These are phyloP conservation scores for Epizoanthus illoricatus DNA, from an alignment of 92 coral and sea anemone species.

Conservation along the genomic window DNA sequence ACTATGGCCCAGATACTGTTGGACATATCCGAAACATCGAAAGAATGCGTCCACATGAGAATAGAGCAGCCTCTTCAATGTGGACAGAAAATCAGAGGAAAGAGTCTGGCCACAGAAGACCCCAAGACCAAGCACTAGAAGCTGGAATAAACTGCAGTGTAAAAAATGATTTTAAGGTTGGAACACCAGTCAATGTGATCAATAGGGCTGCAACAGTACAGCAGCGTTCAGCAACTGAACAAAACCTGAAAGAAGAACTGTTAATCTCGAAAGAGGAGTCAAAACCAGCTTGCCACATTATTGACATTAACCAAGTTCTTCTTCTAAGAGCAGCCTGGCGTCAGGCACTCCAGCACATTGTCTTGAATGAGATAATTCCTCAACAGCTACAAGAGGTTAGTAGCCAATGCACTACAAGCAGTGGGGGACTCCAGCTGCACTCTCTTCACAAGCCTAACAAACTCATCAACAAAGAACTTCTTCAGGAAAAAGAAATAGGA, in stretches of 20 bases:
- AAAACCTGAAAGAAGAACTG: background rate
- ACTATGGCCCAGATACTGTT: conserved; percentile 17
- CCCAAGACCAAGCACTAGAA: conserved; percentile 35
- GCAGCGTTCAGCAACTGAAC: background rate
- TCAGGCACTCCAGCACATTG: no score
- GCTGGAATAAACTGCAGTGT: conserved; percentile 14
- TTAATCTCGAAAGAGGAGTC: background rate
- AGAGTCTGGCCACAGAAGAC: background rate
- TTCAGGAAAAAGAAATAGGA: conserved; percentile 29
- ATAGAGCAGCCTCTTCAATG: background rate
- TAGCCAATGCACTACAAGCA: no score
- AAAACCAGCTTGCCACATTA: no score
- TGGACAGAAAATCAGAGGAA: no score
- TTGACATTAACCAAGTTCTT: no score
- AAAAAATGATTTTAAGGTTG: conserved; percentile 25
- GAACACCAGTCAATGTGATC: conserved; percentile 19
- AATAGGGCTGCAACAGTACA: conserved; percentile 15
- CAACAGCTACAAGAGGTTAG: no score
- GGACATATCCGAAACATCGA: background rate
- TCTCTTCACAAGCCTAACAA: no score
- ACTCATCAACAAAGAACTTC: no score
- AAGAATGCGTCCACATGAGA: conserved; percentile 12
- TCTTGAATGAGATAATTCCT: no score
- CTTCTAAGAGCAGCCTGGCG: no score
- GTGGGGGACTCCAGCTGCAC: no score